Evolutionary conservation across 2,888 invertebrate genomes (phyloP), one percentile per base, ranked within the genome.

Genomic region (Lithodes maja): DNA sequence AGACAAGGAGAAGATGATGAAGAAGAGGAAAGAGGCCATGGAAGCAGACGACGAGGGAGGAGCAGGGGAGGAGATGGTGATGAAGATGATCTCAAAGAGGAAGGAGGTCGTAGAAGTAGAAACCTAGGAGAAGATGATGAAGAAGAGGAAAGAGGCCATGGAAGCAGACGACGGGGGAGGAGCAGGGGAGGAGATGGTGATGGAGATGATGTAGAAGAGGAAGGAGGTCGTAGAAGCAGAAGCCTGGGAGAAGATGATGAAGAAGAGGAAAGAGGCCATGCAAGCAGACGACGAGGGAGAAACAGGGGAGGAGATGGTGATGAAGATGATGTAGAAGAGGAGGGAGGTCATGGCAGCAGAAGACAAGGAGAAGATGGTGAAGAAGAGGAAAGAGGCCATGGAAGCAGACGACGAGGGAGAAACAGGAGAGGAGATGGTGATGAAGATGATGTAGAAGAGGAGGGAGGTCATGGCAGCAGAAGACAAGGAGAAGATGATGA

Each of bases 21-120:
- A 9, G 81, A 81, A 2, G 53, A 79, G 33, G 83, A 83, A 1
- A 61, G 52, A 53, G 83, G 17, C 17, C 71, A 71, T n/a, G n/a
- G 71, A 71, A 71, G 68, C 9, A 55, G 71, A 52, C 33, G 49
- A 2, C 15, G 71, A 5, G n/a, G 71, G 3, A 71, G n/a, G n/a
- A 71, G 17, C 3, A 3, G n/a, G 12, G 17, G 17, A n/a, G 17
- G 17, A 71, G 17, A 17, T 17, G n/a, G 71, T 12, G 17, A 71
- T n/a, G 1, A 71, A n/a, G 17, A 71, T 5, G 71, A 12, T 33
- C 0, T 33, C 33, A 33, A 33, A 33, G 33, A 33, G 33, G 33
- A 33, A 33, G 33, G 33, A 33, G 33, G 33, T 33, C 33, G 33
- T 33, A 33, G 33, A 33, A 33, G 33, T 33, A 33, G 54, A 53